Percentiles rank a stretch among this genome's conserved stretches.
Evolutionary conservation across 1,140 invertebrate species (phyloP).

Genomic region (Drosophila sproati): DNA sequence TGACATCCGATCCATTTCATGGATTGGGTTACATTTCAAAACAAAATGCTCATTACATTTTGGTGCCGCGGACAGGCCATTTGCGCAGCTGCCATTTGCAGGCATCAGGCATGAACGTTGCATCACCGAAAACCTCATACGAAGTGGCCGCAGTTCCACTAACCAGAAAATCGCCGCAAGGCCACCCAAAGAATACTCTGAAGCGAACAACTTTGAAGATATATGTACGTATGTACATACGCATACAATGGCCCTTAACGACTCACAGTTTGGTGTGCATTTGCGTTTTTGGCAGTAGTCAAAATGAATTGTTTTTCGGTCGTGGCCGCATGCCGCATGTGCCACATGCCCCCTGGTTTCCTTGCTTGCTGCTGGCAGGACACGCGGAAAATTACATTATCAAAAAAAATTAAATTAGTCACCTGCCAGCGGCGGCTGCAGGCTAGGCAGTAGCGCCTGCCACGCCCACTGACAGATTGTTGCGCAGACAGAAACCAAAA

Average conservation of each 20-base stretch:
- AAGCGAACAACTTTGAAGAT: constrained; percentile 38
- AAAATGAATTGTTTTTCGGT: constrained; percentile 30
- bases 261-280: constrained; percentile 50
- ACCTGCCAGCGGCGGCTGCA: constrained; percentile 31
- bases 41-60: constrained; percentile 60
- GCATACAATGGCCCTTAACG: constrained; percentile 20
- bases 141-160: constrained; percentile 13
- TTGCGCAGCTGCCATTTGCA: constrained; percentile 62
- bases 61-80: constrained; percentile 55
- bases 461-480: constrained; percentile 39
- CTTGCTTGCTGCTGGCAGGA: constrained; percentile 2
- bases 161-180: constrained; percentile 41
- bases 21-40: constrained; percentile 35
- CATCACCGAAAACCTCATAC: constrained; percentile 26
- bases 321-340: neutral
- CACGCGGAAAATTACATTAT: constrained; percentile 58
- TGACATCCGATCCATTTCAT: neutral
- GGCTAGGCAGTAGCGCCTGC: constrained; percentile 1
- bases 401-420: constrained; percentile 53
- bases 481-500: constrained; percentile 17
- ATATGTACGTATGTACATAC: neutral
- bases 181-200: constrained; percentile 21
- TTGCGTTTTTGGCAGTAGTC: constrained; percentile 40
- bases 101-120: constrained; percentile 20
- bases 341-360: neutral